A percentile compares a stretch with the other conserved stretches of the same genome.
Evolutionary conservation across 2,113 vertebrate species (phyloP).

Genomic region (Circaetus cinerascens): DNA sequence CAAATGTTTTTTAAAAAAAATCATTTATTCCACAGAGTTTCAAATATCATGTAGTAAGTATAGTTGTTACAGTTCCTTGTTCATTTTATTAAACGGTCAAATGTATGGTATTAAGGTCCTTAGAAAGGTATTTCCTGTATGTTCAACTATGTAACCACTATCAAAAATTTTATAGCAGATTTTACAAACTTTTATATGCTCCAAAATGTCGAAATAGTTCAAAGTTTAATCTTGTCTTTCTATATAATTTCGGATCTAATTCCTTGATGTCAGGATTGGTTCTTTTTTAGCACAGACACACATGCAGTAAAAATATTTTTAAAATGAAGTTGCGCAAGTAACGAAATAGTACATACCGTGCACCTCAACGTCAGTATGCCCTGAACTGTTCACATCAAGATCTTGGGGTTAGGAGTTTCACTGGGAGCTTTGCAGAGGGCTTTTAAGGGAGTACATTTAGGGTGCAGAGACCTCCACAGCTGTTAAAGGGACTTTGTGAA

Average conservation of each 20-base stretch:
- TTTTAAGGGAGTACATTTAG: fast-evolving
- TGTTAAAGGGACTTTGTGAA: background rate
- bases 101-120: background rate
- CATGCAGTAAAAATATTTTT: background rate
- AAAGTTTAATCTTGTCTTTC: background rate
- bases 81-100: slow-evolving; percentile 56
- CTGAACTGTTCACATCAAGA: too few species aligned
- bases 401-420: background rate
- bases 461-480: background rate
- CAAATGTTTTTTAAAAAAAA: slow-evolving; percentile 6
- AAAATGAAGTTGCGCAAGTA: background rate
- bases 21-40: slow-evolving; percentile 36
- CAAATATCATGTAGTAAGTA: background rate
- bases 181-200: background rate
- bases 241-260: slow-evolving; percentile 40
- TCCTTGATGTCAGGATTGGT: background rate
- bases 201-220: background rate
- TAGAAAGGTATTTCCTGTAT: slow-evolving; percentile 28
- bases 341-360: fast-evolving
- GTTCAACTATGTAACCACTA: slow-evolving; percentile 22
- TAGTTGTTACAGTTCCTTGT: slow-evolving; percentile 36
- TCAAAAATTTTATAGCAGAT: background rate
- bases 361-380: fast-evolving
- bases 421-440: background rate
- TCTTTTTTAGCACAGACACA: background rate